Evolutionary conservation across 2,113 vertebrate genomes (phyloP), one percentile per base, ranked within the genome.

Genomic region (Scophthalmus maximus): DNA sequence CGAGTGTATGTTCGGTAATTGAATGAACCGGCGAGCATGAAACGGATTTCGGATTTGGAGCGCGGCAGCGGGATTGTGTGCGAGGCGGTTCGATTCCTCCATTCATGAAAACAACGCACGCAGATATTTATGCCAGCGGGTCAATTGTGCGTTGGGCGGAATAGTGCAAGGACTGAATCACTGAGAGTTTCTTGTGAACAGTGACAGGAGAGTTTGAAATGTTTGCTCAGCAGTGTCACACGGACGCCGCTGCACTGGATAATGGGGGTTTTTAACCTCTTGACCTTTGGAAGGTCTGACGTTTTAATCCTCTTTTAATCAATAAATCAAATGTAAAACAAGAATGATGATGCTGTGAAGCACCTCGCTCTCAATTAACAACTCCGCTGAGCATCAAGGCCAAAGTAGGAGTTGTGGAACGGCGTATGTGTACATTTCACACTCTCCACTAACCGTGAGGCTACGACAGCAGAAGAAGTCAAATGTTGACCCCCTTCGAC

Each of bases 291-390:
- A 30, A 79, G 62, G 53, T 79, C 57, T 76, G 75, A 82, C 76
- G 67, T 75, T 65, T 50, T 49, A 72, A 82, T 76, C 78, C 57
- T 65, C 53, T 78, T n/a, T 70, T 26, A 76, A 86, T 86, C 81
- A 80, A 86, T 86, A 84, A 76, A 84, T 82, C 72, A 74, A 80
- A 83, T 59, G 73, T 83, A 78, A 79, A 83, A 83, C 72, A 85
- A 79, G 75, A 84, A 72, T 74, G 68, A 84, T 84, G 79, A 84
- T 68, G 75, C 65, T 26, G 25, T 59, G 61, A 52, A 63, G 42
- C 29, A 73, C 46, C 25, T 64, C 22, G 34, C 52, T 61, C 73
- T 83, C 46, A 76, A 65, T 82, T 78, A 82, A 56, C 40, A 75
- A 72, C 68, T 73, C 38, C 67, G 52, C 58, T 77, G 78, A 81